phyloP scores from a whole-genome alignment of 2,888 invertebrate species.

The Cryptophagus acutangulus region DNA sequence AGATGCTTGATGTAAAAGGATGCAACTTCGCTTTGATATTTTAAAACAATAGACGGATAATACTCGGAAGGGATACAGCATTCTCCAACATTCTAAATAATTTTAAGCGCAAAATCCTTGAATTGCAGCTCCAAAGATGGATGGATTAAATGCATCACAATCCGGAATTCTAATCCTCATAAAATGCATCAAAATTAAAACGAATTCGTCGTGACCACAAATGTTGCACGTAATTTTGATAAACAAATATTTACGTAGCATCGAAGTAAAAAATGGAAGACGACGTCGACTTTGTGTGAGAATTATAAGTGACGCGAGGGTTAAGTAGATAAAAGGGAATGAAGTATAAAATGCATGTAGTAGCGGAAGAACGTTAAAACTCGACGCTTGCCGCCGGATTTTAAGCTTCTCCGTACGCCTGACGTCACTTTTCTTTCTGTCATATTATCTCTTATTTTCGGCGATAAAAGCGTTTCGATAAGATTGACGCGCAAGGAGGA shows the following conservation, averaged over 20 bases:
- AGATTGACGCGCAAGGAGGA: no score
- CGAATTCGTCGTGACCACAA: no score
- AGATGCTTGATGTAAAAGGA: conserved; percentile 21
- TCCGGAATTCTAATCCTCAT: no score
- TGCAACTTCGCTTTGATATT: conserved; percentile 25
- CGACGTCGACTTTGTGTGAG: no score
- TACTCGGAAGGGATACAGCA: conserved; percentile 21
- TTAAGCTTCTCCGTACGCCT: conserved; percentile 16
- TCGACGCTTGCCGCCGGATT: conserved; percentile 21
- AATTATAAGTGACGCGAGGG: conserved; percentile 24
- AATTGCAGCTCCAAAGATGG: no score
- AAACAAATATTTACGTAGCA: no score
- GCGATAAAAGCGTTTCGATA: no score
- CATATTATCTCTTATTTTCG: conserved; percentile 7
- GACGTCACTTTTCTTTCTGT: conserved; percentile 16
- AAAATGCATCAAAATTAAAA: no score
- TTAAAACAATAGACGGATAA: conserved; percentile 28
- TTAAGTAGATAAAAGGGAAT: conserved; percentile 27
- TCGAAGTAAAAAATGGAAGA: no score
- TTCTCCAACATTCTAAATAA: conserved; percentile 31
- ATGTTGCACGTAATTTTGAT: no score
- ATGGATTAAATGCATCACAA: no score
- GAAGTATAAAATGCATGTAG: conserved; percentile 26
- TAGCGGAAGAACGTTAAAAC: conserved; percentile 23
- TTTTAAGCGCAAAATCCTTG: conserved; percentile 9